These are phyloP conservation scores for Poecilobothrus nobilitatus DNA, from an alignment of 2,888 invertebrate genomes.

Conservation along the genomic window DNA sequence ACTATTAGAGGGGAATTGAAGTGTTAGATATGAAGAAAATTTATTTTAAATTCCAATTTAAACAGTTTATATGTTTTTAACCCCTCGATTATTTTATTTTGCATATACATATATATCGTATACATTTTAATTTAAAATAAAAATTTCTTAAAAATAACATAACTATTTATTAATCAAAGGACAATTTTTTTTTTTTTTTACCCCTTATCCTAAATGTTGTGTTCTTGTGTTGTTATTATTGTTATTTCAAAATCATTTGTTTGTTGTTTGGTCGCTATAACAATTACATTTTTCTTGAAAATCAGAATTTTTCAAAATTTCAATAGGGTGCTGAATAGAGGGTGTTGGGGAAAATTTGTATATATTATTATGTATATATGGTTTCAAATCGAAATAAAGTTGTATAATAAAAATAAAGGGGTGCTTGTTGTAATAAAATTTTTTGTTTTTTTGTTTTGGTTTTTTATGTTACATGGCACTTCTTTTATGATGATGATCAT, in stretches of 20 bases:
- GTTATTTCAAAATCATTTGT: neutral
- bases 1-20: too few relatives aligned
- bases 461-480: neutral
- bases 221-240: neutral
- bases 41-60: too few relatives aligned
- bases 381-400: neutral
- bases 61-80: too few relatives aligned
- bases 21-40: too few relatives aligned
- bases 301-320: neutral
- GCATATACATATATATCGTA: too few relatives aligned
- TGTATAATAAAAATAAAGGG: neutral
- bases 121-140: too few relatives aligned
- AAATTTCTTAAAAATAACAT: too few relatives aligned
- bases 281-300: neutral
- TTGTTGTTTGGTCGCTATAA: constrained; percentile 1
- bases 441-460: too few relatives aligned
- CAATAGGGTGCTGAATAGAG: neutral
- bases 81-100: too few relatives aligned
- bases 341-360: neutral
- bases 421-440: neutral
- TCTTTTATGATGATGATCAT: neutral
- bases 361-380: neutral
- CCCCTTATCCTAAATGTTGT: too few relatives aligned
- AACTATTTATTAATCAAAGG: too few relatives aligned
- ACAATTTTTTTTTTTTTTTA: too few relatives aligned